Evolutionary conservation across 2,888 invertebrate species (phyloP), one percentile per base, ranked within the genome.

Genomic region (Gandaritis pyraliata): DNA sequence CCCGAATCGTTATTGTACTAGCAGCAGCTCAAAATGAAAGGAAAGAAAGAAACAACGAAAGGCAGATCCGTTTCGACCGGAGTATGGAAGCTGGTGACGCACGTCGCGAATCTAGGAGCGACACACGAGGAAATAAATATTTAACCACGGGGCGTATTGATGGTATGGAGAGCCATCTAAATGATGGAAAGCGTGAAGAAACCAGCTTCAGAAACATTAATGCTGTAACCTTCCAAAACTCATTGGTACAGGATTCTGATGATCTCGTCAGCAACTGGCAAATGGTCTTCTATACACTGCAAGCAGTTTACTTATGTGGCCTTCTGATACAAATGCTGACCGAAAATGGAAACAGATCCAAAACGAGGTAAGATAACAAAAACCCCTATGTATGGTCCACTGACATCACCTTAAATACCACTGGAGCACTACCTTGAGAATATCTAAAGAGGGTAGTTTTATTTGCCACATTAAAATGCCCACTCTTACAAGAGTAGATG

Each of bases 281-380:
- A 69, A 80, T 82, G 56, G 46, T 86, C n/a, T 75, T 90, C 50
- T 89, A 87, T 65, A 78, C 82, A 12, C 47, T 90, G 53, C 90
- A 90, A 76, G 85, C 73, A 11, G 76, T 85, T 46, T 91, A 91
- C 65, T 59, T 90, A 23, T 78, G 83, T 63, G 75, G 82, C 5
- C 65, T 90, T 5, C 58, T 89, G 39, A 66, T 79, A 58, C 83
- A 87, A 59, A 68, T 82, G 67, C 50, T 83, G 57, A 70, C 74
- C 18, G 75, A 78, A 62, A 80, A 73, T 39, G 58, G 66, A n/a
- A 69, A 65, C 54, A 80, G 75, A 58, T 56, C 66, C 39, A 74
- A 78, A 58, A 63, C 66, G 23, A 75, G 71, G 83, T 77, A 72
- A 66, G 58, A 41, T 11, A 43, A 16, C 10, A 16, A 15, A 13